phyloP scores from a whole-genome alignment of 2,888 invertebrate species.

The Morpho helenor region DNA sequence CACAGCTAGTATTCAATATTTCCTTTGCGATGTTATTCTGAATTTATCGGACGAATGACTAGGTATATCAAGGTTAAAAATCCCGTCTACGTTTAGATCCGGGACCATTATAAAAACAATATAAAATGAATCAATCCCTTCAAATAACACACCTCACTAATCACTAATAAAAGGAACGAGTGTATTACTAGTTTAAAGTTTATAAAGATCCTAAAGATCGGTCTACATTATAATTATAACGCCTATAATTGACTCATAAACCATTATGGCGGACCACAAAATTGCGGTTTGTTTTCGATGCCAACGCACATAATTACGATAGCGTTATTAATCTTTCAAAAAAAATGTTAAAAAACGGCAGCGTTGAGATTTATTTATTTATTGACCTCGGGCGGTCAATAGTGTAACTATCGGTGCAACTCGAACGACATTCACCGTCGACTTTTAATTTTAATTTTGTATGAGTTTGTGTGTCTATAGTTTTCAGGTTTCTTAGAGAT shows the following conservation, averaged over 20 bases:
- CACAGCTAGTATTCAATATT: too few species aligned
- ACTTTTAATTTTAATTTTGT: neutral
- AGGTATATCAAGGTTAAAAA: too few species aligned
- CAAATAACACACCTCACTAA: slow-evolving; percentile 33
- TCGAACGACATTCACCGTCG: slow-evolving; percentile 1
- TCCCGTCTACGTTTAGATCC: neutral
- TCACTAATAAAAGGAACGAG: slow-evolving; percentile 34
- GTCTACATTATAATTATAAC: slow-evolving; percentile 61
- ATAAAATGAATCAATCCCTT: slow-evolving; percentile 7
- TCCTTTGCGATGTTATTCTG: too few species aligned
- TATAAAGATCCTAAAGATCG: slow-evolving; percentile 26
- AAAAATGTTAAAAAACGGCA: slow-evolving; percentile 55
- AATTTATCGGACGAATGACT: too few species aligned
- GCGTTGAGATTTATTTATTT: slow-evolving; percentile 70
- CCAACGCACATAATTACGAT: slow-evolving; percentile 67
- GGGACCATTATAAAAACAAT: neutral
- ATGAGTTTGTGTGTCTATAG: too few species aligned
- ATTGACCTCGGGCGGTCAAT: slow-evolving; percentile 52
- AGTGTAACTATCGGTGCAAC: slow-evolving; percentile 36
- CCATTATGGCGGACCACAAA: slow-evolving; percentile 63
- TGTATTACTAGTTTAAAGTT: slow-evolving; percentile 34
- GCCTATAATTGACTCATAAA: slow-evolving; percentile 71
- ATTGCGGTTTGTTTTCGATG: slow-evolving; percentile 71
- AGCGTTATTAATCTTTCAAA: slow-evolving; percentile 52
- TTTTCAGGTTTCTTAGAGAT: too few species aligned